phyloP scores from a whole-genome alignment of 2,888 invertebrate species.

The Hedychridium roseum region DNA sequence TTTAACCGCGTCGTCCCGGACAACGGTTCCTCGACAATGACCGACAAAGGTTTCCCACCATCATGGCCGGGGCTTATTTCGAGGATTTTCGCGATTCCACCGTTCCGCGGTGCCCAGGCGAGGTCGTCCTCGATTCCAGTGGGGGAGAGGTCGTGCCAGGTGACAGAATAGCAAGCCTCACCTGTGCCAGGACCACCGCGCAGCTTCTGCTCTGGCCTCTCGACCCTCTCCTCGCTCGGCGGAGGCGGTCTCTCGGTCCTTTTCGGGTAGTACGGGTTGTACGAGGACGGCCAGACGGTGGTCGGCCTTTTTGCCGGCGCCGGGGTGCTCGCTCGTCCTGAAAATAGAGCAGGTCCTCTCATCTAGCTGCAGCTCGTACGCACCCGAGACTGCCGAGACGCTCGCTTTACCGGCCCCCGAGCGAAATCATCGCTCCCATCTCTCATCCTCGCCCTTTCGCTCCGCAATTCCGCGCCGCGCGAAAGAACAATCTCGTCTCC shows the following conservation, averaged over 20 bases:
- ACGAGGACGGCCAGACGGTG: slow-evolving; percentile 58
- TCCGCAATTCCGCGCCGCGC: slow-evolving; percentile 1
- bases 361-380: slow-evolving; percentile 38
- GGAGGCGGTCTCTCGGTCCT: slow-evolving; percentile 58
- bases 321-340: slow-evolving; percentile 59
- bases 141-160: no score
- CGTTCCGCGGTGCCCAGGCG: no score
- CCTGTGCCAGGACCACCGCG: slow-evolving; percentile 56
- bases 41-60: no score
- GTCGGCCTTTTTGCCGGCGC: slow-evolving; percentile 56
- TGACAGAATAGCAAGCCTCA: slow-evolving; percentile 47
- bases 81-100: no score
- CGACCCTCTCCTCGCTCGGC: slow-evolving; percentile 56
- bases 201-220: slow-evolving; percentile 56
- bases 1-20: no score
- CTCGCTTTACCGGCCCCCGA: slow-evolving; percentile 27
- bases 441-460: neutral
- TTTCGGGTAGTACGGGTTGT: slow-evolving; percentile 59
- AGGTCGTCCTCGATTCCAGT: no score
- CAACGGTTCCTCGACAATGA: no score
- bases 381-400: no score
- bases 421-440: slow-evolving; percentile 25
- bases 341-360: slow-evolving; percentile 53
- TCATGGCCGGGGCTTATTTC: no score
- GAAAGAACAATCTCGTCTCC: no score